phyloP scores from a whole-genome alignment of 2,113 vertebrate genomes.

The Ciconia stormi region DNA sequence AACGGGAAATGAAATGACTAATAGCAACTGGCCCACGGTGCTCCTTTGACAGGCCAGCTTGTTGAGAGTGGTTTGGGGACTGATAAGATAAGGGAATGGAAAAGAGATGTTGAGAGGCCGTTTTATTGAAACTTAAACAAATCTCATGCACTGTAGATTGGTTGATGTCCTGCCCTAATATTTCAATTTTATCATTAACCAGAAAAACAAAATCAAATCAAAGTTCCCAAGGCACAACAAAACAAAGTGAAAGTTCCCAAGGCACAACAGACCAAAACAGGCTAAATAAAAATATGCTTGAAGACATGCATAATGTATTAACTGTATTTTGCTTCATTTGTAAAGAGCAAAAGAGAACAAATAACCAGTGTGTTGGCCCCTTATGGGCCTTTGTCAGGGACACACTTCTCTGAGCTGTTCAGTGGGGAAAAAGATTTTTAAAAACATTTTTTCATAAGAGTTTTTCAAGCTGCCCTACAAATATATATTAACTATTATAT shows the following conservation, averaged over 20 bases:
- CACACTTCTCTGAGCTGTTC: background rate
- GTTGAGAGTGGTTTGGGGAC: background rate
- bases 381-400: constrained; percentile 7
- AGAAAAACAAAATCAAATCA: constrained; percentile 26
- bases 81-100: constrained; percentile 16
- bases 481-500: background rate
- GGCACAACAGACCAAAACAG: background rate
- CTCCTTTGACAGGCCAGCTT: background rate
- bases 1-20: constrained; percentile 4
- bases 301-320: constrained; percentile 58
- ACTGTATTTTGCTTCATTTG: constrained; percentile 62
- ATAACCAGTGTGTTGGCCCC: constrained; percentile 3
- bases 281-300: constrained; percentile 18
- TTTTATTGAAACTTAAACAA: constrained; percentile 10
- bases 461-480: background rate
- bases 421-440: background rate
- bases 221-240: constrained; percentile 39
- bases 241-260: constrained; percentile 48
- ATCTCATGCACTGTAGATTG: background rate
- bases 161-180: background rate
- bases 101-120: background rate
- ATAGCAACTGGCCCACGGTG: background rate
- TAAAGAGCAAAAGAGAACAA: constrained; percentile 61
- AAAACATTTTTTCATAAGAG: background rate
- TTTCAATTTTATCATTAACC: constrained; percentile 24